These are phyloP conservation scores for Hyposmocoma kahamanoa DNA, from an alignment of 1,140 invertebrate genomes.

Conservation along the genomic window DNA sequence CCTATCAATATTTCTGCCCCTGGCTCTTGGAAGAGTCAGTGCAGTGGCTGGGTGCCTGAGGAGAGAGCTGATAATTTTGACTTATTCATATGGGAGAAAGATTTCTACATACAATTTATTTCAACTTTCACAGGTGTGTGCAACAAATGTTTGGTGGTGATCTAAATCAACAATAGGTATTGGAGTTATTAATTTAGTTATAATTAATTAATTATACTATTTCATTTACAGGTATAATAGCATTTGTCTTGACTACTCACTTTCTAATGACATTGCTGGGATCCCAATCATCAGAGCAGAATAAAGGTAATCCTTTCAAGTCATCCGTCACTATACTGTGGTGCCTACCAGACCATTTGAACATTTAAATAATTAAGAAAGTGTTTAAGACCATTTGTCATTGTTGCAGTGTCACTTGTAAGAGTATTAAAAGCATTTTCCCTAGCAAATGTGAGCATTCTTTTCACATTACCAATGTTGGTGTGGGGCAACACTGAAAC, in stretches of 20 bases:
- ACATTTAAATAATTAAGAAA: not conserved
- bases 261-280: conserved; percentile 25
- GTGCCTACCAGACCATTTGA: too few relatives aligned
- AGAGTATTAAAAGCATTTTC: conserved; percentile 38
- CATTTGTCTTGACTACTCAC: conserved; percentile 33
- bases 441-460: conserved; percentile 30
- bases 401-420: conserved; percentile 29
- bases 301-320: conserved; percentile 25
- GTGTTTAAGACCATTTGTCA: not conserved
- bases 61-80: conserved; percentile 32
- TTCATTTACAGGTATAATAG: conserved; percentile 41
- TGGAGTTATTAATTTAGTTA: not conserved
- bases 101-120: conserved; percentile 69
- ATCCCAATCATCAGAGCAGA: conserved; percentile 9
- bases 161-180: not conserved
- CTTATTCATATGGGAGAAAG: conserved; percentile 70
- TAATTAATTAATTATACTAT: conserved; percentile 3
- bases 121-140: conserved; percentile 44
- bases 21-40: conserved; percentile 27
- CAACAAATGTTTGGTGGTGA: not conserved
- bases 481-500: conserved; percentile 46
- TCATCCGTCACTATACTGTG: too few relatives aligned
- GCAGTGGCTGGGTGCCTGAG: conserved; percentile 30
- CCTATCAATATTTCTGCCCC: conserved; percentile 26
- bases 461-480: conserved; percentile 41